These are phyloP conservation scores for Addax nasomaculatus DNA, from an alignment of 2,113 vertebrate genomes.

Conservation along the genomic window DNA sequence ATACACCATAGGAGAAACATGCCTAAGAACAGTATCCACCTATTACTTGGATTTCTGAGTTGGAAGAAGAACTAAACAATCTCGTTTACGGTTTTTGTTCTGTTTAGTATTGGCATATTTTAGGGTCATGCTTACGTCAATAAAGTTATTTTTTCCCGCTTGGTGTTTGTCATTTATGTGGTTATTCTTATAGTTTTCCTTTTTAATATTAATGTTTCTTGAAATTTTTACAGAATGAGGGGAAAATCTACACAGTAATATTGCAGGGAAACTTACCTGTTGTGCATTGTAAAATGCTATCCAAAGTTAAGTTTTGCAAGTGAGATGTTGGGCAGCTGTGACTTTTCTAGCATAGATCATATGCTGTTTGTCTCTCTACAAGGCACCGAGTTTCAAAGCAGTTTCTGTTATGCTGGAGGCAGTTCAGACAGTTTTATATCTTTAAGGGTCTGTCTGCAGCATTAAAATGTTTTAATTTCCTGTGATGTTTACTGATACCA, in stretches of 20 bases:
- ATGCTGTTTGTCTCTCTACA: neutral
- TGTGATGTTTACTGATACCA: neutral
- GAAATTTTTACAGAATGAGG: neutral
- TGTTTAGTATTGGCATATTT: neutral
- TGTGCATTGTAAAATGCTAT: neutral
- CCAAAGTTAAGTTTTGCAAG: neutral
- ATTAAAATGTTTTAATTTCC: conserved; percentile 58
- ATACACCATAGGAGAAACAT: neutral
- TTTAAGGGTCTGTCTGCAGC: conserved; percentile 28
- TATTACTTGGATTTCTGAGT: neutral
- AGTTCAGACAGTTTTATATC: neutral
- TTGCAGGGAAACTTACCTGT: neutral
- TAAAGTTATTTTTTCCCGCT: neutral
- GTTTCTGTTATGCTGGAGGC: conserved; percentile 36
- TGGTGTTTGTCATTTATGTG: neutral
- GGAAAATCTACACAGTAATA: neutral
- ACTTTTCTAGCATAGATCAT: neutral
- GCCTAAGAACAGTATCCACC: neutral
- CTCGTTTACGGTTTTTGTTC: neutral
- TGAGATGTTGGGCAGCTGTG: neutral
- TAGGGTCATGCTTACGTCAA: neutral
- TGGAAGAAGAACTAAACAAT: neutral
- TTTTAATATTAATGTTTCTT: neutral
- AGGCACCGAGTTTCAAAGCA: neutral
- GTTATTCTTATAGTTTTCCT: neutral